These are phyloP conservation scores for Vicugna pacos DNA, from an alignment of 2,113 vertebrate genomes.

Conservation along the genomic window DNA sequence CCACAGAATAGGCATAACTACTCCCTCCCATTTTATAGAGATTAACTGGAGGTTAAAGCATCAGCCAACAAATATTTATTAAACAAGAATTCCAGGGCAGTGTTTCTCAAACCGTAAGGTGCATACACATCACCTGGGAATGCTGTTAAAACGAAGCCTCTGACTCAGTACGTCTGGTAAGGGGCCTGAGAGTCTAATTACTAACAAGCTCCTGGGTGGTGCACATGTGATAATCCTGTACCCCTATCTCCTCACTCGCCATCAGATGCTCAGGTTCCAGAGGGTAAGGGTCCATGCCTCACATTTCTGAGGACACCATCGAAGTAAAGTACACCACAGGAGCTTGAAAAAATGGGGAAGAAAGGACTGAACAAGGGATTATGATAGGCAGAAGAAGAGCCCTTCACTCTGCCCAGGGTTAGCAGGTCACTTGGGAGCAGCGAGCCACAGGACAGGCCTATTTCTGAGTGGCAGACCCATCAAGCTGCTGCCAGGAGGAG, in stretches of 20 bases:
- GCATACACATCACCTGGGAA: neutral
- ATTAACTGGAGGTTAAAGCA: neutral
- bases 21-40: neutral
- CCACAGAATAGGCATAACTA: neutral
- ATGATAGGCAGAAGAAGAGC: neutral
- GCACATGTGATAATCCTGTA: neutral
- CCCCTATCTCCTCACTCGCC: rapidly evolving
- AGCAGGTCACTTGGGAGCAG: neutral
- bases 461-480: neutral
- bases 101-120: neutral
- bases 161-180: neutral
- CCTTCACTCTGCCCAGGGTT: neutral
- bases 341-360: neutral
- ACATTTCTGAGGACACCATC: neutral
- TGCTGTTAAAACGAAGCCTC: neutral
- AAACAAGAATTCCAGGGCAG: neutral
- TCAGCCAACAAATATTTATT: neutral
- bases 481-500: neutral
- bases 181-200: neutral
- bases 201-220: neutral
- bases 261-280: neutral
- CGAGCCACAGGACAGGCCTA: neutral
- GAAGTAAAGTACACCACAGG: neutral
- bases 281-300: neutral
- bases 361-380: neutral